A percentile compares a stretch with the other conserved stretches of the same genome.
These are phyloP conservation scores for Columba livia DNA, from an alignment of 2,113 vertebrate genomes.

Conservation along the genomic window DNA sequence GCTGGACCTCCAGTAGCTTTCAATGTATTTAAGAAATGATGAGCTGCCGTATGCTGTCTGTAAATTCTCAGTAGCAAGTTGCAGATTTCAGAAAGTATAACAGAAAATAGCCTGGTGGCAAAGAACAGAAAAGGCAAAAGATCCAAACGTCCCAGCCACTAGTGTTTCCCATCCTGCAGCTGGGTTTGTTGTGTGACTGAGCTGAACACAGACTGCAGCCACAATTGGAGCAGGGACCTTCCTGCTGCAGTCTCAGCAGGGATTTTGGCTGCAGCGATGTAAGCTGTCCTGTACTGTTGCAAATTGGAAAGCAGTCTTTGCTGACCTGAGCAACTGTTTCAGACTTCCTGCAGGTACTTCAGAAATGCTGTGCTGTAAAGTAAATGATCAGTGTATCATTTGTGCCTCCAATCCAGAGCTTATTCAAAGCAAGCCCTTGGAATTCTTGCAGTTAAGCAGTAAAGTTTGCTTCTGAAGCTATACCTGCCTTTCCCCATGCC, in stretches of 20 bases:
- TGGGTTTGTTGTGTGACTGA: not conserved
- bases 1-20: not conserved
- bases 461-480: not conserved
- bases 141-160: not conserved
- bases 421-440: not conserved
- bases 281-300: not conserved
- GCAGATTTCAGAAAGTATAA: not conserved
- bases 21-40: not conserved
- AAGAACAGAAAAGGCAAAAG: not conserved
- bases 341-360: not conserved
- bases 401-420: not conserved
- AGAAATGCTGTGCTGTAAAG: not conserved
- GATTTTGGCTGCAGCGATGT: not conserved
- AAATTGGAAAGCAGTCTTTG: slow-evolving; percentile 20
- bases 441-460: not conserved
- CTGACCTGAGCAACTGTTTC: slow-evolving; percentile 8
- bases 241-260: not conserved
- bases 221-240: not conserved
- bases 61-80: not conserved
- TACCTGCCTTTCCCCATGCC: not conserved
- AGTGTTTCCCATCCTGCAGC: not conserved
- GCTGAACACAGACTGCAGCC: not conserved
- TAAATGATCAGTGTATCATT: not conserved
- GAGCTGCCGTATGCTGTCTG: not conserved
- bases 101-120: not conserved